Evolutionary conservation across 2,797 vertebrate genomes (phyloP).

Genomic region (Salarias fasciatus): DNA sequence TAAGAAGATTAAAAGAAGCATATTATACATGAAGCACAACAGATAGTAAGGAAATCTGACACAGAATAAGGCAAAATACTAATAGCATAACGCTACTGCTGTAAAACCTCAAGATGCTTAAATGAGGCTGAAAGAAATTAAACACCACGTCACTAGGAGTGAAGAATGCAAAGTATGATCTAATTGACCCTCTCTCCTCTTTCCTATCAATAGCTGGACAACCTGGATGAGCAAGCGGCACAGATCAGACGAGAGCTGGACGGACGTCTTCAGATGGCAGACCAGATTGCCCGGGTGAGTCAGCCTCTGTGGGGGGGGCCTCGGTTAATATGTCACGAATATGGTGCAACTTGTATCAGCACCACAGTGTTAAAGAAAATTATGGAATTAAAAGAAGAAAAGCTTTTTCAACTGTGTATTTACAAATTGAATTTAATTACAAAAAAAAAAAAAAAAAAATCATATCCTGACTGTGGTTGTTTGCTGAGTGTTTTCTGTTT

Average conservation of each 20-base stretch:
- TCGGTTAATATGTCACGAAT: constrained; percentile 57
- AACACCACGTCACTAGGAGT: no score
- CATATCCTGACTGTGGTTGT: background rate
- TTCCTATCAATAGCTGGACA: constrained; percentile 89
- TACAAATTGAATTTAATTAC: background rate
- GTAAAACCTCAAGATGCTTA: background rate
- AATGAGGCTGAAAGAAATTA: background rate
- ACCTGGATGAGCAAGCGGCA: constrained; percentile 97
- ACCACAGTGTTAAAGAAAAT: background rate
- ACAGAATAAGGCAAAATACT: no score
- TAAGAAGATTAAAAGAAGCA: no score
- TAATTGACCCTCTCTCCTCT: constrained; percentile 42
- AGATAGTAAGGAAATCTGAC: no score
- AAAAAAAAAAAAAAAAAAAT: no score
- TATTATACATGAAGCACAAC: no score
- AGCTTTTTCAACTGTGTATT: no score
- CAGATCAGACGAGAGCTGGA: constrained; percentile 98
- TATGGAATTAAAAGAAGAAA: no score
- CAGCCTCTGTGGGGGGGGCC: constrained; percentile 44
- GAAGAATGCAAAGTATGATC: constrained; percentile 7
- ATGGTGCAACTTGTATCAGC: constrained; percentile 43
- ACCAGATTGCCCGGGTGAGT: constrained; percentile 98
- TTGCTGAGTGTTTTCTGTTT: constrained; percentile 18
- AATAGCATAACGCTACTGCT: no score
- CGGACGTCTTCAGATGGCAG: constrained; percentile 99